Evolutionary conservation across 2,888 invertebrate genomes (phyloP).

Genomic region (Acrobasis consociella): DNA sequence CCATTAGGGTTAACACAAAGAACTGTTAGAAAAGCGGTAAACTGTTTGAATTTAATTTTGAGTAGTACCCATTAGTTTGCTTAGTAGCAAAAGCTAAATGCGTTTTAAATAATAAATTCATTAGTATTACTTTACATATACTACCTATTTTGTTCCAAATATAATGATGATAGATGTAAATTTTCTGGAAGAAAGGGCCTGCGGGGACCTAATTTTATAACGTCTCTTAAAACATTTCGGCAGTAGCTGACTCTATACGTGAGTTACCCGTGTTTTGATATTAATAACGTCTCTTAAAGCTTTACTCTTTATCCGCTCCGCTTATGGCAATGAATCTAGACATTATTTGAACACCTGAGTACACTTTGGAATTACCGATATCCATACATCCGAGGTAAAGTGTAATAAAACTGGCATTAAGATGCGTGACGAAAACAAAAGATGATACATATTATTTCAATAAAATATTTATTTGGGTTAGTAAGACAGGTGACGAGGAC

Average conservation of each 20-base stretch:
- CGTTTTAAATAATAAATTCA: no score
- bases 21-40: not conserved
- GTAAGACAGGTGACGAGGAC: not conserved
- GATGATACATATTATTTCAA: not conserved
- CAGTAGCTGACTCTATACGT: no score
- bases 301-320: slow-evolving; percentile 23
- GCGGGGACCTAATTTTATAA: no score
- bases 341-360: slow-evolving; percentile 29
- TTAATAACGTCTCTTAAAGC: no score
- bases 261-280: no score
- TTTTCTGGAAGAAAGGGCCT: not conserved
- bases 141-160: no score
- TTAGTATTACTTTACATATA: no score
- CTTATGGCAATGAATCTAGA: slow-evolving; percentile 21
- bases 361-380: slow-evolving; percentile 35
- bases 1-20: not conserved
- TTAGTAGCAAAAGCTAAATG: no score
- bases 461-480: slow-evolving; percentile 14
- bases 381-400: slow-evolving; percentile 32
- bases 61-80: no score
- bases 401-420: slow-evolving; percentile 29
- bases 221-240: no score
- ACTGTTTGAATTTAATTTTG: not conserved
- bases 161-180: no score
- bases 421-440: slow-evolving; percentile 24